Evolutionary conservation across 2,113 vertebrate species (phyloP).

Genomic region (Caracal caracal): DNA sequence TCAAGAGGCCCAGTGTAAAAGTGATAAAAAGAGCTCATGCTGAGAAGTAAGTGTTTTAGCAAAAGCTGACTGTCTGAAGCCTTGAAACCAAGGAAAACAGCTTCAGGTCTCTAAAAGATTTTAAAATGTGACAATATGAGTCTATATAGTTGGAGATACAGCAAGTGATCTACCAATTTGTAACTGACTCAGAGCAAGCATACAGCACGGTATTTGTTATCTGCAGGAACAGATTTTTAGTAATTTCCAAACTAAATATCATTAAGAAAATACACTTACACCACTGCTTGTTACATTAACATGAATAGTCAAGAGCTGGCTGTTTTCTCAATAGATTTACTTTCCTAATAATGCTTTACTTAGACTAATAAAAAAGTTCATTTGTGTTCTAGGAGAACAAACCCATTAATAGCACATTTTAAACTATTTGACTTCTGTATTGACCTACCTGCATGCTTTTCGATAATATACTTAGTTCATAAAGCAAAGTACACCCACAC

Average conservation of each 20-base stretch:
- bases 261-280: constrained; percentile 49
- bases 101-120: constrained; percentile 8
- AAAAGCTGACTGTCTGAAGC: not conserved
- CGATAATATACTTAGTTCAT: constrained; percentile 15
- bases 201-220: not conserved
- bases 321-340: constrained; percentile 32
- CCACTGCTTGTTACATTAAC: not conserved
- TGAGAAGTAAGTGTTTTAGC: constrained; percentile 4
- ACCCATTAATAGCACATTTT: constrained; percentile 34
- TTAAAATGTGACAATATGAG: constrained; percentile 14
- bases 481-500: not conserved
- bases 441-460: not conserved
- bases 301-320: constrained; percentile 36
- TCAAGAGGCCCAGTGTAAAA: not conserved
- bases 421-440: constrained; percentile 28
- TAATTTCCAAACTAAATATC: constrained; percentile 44
- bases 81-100: constrained; percentile 2
- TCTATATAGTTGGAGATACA: not conserved
- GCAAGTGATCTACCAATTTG: not conserved
- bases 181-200: not conserved
- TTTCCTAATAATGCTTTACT: constrained; percentile 30
- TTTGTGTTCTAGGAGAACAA: constrained; percentile 26
- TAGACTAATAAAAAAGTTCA: constrained; percentile 28
- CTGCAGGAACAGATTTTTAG: constrained; percentile 27
- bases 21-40: not conserved